A percentile compares a stretch with the other conserved stretches of the same genome.
These are phyloP conservation scores for Ctenodactylus gundi DNA, from an alignment of 2,113 vertebrate genomes.

Conservation along the genomic window DNA sequence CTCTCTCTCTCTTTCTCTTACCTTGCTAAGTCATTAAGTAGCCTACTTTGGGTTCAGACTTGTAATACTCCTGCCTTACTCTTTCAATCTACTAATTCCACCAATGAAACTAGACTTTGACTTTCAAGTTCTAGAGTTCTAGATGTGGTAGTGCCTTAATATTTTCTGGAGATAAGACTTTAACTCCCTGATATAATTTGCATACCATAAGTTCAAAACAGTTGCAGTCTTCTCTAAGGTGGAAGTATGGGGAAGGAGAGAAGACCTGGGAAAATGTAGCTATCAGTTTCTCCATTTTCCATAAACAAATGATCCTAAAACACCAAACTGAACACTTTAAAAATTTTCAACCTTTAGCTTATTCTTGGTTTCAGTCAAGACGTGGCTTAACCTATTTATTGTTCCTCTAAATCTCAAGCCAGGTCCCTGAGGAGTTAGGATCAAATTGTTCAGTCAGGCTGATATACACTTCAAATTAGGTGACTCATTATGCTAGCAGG, in stretches of 20 bases:
- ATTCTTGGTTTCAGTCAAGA: not conserved
- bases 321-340: not conserved
- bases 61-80: not conserved
- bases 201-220: not conserved
- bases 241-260: rapidly evolving
- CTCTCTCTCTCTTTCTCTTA: not conserved
- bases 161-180: not conserved
- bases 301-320: not conserved
- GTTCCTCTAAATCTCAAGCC: not conserved
- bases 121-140: constrained; percentile 2
- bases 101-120: not conserved
- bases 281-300: not conserved
- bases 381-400: not conserved
- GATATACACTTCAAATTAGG: not conserved
- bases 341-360: not conserved
- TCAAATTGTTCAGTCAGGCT: not conserved
- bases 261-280: not conserved
- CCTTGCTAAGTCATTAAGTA: not conserved
- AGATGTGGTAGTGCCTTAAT: not conserved
- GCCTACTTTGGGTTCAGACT: not conserved
- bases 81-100: not conserved
- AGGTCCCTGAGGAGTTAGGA: not conserved
- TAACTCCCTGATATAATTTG: not conserved
- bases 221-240: rapidly evolving
- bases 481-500: not conserved